Base-by-base conservation (phyloP, 2,888 invertebrate genomes). In the Gandaritis pyraliata region DNA sequence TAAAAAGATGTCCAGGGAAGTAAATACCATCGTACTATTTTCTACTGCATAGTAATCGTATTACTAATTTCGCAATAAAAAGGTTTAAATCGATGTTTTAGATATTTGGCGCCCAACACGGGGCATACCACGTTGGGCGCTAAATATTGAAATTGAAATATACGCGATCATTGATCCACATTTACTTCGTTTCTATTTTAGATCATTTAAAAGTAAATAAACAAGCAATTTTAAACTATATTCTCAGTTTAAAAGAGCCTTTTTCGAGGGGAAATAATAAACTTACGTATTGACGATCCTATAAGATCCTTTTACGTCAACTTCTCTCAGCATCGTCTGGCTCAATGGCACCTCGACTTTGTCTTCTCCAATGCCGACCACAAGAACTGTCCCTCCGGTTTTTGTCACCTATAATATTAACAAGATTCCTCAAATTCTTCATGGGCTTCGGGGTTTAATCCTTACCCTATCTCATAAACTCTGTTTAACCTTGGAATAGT, bases 271-370 rank as follows among this genome's bases (percentile, higher is more conserved):
- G 23, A 23, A 5, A 23, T 23, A 5, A 23, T 23, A 30, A 15
- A 71, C 82, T 77, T 83, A 96, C 96, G 97, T 97, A 86, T 98
- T 98, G 53, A 94, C 95, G 77, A 98, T 98, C 80, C 98, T 94
- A 83, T 96, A 98, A 1, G 97, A 95, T 49, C 99, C 98, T 58
- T 95, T 94, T 54, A 99, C 95, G 83, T 98, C 98, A 2, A 99
- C 95, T 89, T 99, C 98, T 13, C 97, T 93, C 1, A 95, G 89
- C 51, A 97, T 86, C 0, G 98, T 96, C 76, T 94, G 94, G 0
- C 96, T 93, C 38, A 99, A 89, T 0, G 98, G 98, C 56, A 99
- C 78, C 74, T 94, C 95, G 11, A 96, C 94, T 77, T 95, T 95
- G 1, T 94, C 80, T 30, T 95, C 94, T 0, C 98, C 98, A 88